A percentile compares a stretch with the other conserved stretches of the same genome.
Conservation (phyloP, 37 sponge, comb jelly and placozoan genomes). For the Ianthella basta region DNA sequence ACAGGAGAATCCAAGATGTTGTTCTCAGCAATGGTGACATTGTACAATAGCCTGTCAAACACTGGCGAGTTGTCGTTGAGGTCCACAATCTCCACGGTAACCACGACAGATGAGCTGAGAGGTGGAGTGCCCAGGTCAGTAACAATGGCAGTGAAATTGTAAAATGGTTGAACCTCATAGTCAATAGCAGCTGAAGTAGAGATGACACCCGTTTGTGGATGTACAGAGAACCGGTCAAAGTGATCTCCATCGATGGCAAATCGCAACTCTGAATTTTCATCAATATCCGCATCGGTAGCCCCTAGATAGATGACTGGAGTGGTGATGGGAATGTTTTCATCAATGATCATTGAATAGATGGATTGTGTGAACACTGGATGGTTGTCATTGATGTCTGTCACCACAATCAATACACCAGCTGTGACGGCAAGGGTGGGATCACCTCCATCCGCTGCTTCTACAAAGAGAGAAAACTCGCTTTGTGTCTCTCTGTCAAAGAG, state of each 20-base stretch:
- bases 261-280: slow-evolving; percentile 39
- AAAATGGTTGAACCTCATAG: slow-evolving; percentile 48
- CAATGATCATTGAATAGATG: slow-evolving; percentile 38
- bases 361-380: slow-evolving; percentile 43
- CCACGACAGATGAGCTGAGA: slow-evolving; percentile 31
- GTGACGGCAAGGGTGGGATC: slow-evolving; percentile 23
- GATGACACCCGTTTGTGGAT: slow-evolving; percentile 40
- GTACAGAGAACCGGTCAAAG: slow-evolving; percentile 41
- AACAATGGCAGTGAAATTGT: slow-evolving; percentile 55
- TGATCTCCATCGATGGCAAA: slow-evolving; percentile 37
- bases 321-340: slow-evolving; percentile 44
- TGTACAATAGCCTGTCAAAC: slow-evolving; percentile 42
- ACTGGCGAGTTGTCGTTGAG: slow-evolving; percentile 68
- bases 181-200: slow-evolving; percentile 49
- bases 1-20: slow-evolving; percentile 17
- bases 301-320: slow-evolving; percentile 28
- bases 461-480: slow-evolving; percentile 37
- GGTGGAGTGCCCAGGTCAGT: slow-evolving; percentile 62
- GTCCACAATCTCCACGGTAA: slow-evolving; percentile 46
- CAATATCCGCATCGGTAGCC: slow-evolving; percentile 61
- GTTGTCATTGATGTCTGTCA: slow-evolving; percentile 77
- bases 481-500: slow-evolving; percentile 63
- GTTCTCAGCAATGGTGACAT: slow-evolving; percentile 50
- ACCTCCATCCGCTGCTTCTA: slow-evolving; percentile 47
- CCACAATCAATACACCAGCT: slow-evolving; percentile 40